Evolutionary conservation across 2,888 invertebrate genomes (phyloP).

Genomic region (Drosophila quinaria): DNA sequence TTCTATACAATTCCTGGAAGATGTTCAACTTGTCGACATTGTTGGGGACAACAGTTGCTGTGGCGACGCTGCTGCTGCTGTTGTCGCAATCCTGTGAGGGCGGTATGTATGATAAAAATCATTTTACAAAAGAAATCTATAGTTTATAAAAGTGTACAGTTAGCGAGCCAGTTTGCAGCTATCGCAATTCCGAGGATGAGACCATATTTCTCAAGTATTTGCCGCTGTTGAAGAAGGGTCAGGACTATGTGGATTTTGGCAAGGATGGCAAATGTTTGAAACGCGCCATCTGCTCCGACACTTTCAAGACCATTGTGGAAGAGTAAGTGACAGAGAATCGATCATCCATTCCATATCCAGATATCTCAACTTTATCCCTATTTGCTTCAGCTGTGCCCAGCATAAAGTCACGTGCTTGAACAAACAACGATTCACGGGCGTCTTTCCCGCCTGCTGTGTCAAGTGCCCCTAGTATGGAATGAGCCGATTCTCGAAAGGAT

Average conservation of each 20-base stretch:
- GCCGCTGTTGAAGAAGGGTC: conserved; percentile 68
- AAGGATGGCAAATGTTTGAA: conserved; percentile 80
- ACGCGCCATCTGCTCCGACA: conserved; percentile 78
- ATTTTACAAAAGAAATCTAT: background rate
- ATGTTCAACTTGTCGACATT: conserved; percentile 47
- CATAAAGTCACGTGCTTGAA: conserved; percentile 77
- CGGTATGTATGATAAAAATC: conserved; percentile 11
- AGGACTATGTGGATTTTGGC: conserved; percentile 83
- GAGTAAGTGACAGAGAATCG: conserved; percentile 70
- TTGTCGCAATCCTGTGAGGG: conserved; percentile 16
- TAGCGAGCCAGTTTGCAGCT: conserved; percentile 79
- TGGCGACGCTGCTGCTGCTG: conserved; percentile 32
- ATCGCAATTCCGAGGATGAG: conserved; percentile 77
- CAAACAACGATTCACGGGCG: conserved; percentile 79
- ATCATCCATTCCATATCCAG: background rate
- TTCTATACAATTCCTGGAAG: conserved; percentile 27
- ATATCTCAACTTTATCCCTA: background rate
- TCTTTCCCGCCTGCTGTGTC: conserved; percentile 83
- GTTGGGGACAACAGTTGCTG: conserved; percentile 14
- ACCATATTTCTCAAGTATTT: conserved; percentile 82
- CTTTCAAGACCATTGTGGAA: conserved; percentile 75
- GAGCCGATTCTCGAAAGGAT: background rate
- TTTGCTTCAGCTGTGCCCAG: conserved; percentile 64
- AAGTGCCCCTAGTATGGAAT: conserved; percentile 72
- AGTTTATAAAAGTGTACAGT: conserved; percentile 30